Base-by-base conservation (phyloP, 2,888 invertebrate genomes). In the Himalopsyche kuldschensis region DNA sequence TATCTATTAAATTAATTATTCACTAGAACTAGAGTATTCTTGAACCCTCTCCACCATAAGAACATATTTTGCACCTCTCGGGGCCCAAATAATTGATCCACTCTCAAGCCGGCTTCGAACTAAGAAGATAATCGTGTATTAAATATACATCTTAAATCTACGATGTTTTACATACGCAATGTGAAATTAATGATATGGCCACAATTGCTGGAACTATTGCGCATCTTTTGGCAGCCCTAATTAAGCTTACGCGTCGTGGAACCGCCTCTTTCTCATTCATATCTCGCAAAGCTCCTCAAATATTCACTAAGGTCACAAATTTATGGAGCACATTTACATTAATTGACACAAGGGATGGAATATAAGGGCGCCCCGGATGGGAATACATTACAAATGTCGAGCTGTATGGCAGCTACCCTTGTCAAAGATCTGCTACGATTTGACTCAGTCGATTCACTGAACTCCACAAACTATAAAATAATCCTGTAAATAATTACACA, bases 301-400 rank as follows among this genome's bases (percentile, higher is more conserved):
- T 80, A 80, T 80, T 80, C 80, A 75, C 47, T 46, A 35, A 31
- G 80, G 46, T 75, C 41, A 46, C 41, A 80, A 30, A 75, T 80
- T 80, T 80, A 47, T 80, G 46, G 17, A 46, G 30, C 69, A 75
- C 75, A 80, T 75, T 80, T 80, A 75, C 75, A 75, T 80, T 80
- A 80, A 80, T 80, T 80, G 80, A 75, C 75, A 75, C 80, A 35
- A 32, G 80, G 47, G 32, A 75, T 47, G 75, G 75, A 41, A 75
- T 47, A 75, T 69, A n/a, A 75, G 75, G 75, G 69, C 41, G 69
- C 69, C 69, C 77, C 79, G 41, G 79, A 55, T 11, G 41, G 69
- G 79, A 80, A 80, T 80, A 80, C 79, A 6, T 69, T 41, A 80
- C 46, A 41, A 11, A 69, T 69, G 69, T 69, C 24, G 69, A 27